Base-by-base conservation (phyloP, 1,140 invertebrate genomes). In the Andricus grossulariae region DNA sequence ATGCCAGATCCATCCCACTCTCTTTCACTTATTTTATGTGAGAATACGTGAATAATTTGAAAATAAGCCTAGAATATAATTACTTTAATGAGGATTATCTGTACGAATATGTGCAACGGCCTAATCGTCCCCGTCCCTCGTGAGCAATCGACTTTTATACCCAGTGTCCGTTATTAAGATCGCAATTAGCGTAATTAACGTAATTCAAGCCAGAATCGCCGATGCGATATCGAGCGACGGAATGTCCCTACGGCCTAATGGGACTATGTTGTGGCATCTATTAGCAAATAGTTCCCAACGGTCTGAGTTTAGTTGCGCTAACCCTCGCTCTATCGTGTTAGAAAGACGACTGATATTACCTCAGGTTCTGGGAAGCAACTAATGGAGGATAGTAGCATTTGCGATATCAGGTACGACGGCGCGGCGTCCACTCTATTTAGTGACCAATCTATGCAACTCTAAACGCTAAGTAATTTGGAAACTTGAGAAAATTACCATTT, bases 221-320 rank as follows among this genome's bases (percentile, higher is more conserved):
- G 80, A 83, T 80, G 85, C 80, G 82, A 88, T 87, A 88, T 87
- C 86, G 86, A 85, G 80, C 52, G 78, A 66, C 77, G 84, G 84
- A 87, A 87, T 87, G 84, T 87, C 86, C 85, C 87, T 87, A 84
- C 79, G 86, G 86, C 87, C 86, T 88, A 87, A 87, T 88, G 84
- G 86, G 84, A 79, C 84, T 78, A 87, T 86, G 82, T 87, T 86
- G 85, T 80, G 86, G 85, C 85, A 84, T 87, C 85, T 88, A 88
- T 88, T 88, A 88, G 87, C 86, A 88, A 88, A 88, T 88, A 86
- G 86, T 82, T 88, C 85, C 86, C 86, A 87, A 84, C 82, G 85
- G 85, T 86, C 86, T 85, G 79, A 80, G 85, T 83, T 85, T 83
- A 79, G 76, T 83, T 74, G 77, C 84, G 86, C 85, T 86, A 87